These are phyloP conservation scores for Euproctis similis DNA, from an alignment of 2,888 invertebrate species.

Conservation along the genomic window DNA sequence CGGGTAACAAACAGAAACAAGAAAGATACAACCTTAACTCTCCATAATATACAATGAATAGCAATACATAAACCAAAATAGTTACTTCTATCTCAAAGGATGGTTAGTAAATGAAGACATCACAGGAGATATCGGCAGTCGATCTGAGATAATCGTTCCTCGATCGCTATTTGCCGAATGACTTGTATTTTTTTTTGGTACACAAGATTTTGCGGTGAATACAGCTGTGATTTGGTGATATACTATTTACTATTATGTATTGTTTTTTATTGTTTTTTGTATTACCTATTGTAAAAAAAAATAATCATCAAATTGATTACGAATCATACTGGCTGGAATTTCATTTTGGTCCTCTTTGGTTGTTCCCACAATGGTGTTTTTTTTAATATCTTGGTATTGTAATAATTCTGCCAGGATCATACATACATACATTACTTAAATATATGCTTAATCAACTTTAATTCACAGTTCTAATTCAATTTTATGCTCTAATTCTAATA, in stretches of 20 bases:
- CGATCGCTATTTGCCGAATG: constrained; percentile 34
- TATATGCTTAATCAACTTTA: too few relatives aligned
- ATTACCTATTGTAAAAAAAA: too few relatives aligned
- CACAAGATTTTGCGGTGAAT: constrained; percentile 13
- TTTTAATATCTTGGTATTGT: too few relatives aligned
- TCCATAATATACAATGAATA: too few relatives aligned
- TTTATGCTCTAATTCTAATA: too few relatives aligned
- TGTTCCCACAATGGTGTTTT: too few relatives aligned
- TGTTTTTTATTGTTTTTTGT: neutral
- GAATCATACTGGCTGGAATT: too few relatives aligned
- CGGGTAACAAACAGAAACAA: neutral
- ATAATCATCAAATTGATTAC: too few relatives aligned
- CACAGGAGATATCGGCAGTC: constrained; percentile 53
- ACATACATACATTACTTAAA: too few relatives aligned
- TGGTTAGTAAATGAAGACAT: constrained; percentile 63
- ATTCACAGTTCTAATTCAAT: too few relatives aligned
- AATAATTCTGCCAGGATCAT: too few relatives aligned
- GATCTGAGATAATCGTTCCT: constrained; percentile 45
- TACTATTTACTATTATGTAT: neutral
- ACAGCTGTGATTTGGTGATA: constrained; percentile 14
- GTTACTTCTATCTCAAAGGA: constrained; percentile 36
- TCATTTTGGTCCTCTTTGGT: too few relatives aligned
- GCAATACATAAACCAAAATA: constrained; percentile 16
- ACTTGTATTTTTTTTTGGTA: constrained; percentile 16
- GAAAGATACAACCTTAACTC: constrained; percentile 8